Conservation (phyloP, 30 jellyfish, hydroid and myxozoan species). For the Hydractinia echinata region DNA sequence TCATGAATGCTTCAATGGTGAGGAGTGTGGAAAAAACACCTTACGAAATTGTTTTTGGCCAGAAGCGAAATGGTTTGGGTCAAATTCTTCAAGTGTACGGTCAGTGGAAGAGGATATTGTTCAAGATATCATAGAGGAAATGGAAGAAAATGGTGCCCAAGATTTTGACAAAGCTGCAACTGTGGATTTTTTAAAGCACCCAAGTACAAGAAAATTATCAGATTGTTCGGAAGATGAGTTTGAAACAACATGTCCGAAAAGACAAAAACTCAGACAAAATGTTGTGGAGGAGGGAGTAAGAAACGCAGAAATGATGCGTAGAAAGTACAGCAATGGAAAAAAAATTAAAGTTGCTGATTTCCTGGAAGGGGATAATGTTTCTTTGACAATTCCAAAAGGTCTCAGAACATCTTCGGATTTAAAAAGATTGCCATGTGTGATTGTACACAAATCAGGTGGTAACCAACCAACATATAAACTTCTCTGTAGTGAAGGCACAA, state of each 20-base stretch:
- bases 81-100: too few species aligned
- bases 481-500: not conserved
- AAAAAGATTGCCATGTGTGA: slow-evolving; percentile 14
- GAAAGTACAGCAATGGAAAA: slow-evolving; percentile 3
- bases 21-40: too few species aligned
- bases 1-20: too few species aligned
- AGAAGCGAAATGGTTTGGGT: too few species aligned
- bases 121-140: too few species aligned
- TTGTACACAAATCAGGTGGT: slow-evolving; percentile 5
- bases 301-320: slow-evolving; percentile 17
- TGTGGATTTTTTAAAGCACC: too few species aligned
- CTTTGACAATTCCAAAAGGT: slow-evolving; percentile 7
- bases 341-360: slow-evolving; percentile 10
- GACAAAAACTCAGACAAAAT: not conserved
- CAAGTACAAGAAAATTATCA: too few species aligned
- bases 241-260: not conserved
- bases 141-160: too few species aligned
- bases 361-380: slow-evolving; percentile 10
- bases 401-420: slow-evolving; percentile 6
- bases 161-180: too few species aligned
- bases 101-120: too few species aligned
- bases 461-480: slow-evolving; percentile 2
- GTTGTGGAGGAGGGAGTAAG: not conserved
- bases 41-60: too few species aligned
- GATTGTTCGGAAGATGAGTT: not conserved